These are phyloP conservation scores for Chelonus formosanus DNA, from an alignment of 2,888 invertebrate genomes.

Conservation along the genomic window DNA sequence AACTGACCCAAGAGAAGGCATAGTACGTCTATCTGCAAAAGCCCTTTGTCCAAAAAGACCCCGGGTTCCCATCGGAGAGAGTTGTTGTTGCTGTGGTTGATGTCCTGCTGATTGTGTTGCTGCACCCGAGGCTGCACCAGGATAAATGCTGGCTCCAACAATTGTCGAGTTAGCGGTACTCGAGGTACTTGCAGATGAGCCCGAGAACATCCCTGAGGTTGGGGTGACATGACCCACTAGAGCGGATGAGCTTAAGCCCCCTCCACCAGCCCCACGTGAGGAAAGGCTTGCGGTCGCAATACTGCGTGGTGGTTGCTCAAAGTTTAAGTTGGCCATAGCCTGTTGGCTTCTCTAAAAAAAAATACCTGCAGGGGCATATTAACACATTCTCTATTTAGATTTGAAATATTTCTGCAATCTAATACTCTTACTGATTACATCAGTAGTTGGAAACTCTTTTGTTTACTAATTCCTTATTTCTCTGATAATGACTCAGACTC, in stretches of 20 bases:
- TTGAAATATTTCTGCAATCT: not conserved
- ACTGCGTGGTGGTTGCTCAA: slow-evolving; percentile 88
- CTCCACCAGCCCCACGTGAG: slow-evolving; percentile 73
- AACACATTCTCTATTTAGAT: slow-evolving; percentile 35
- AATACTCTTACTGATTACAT: too few relatives aligned
- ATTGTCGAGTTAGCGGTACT: slow-evolving; percentile 60
- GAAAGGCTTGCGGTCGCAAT: slow-evolving; percentile 81
- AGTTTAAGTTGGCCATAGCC: slow-evolving; percentile 95
- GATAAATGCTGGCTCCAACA: slow-evolving; percentile 62
- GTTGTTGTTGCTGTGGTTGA: slow-evolving; percentile 67
- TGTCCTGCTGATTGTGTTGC: slow-evolving; percentile 61
- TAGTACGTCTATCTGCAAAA: slow-evolving; percentile 79
- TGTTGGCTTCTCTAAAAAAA: slow-evolving; percentile 60
- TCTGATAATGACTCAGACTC: too few relatives aligned
- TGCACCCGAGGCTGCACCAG: slow-evolving; percentile 55
- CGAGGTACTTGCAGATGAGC: slow-evolving; percentile 61
- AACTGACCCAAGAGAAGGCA: slow-evolving; percentile 70
- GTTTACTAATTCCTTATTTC: too few relatives aligned
- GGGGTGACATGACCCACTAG: slow-evolving; percentile 82
- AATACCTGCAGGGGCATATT: slow-evolving; percentile 50
- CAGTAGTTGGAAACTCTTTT: too few relatives aligned
- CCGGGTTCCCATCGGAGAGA: slow-evolving; percentile 71
- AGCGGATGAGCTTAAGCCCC: slow-evolving; percentile 69
- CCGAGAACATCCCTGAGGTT: slow-evolving; percentile 73
- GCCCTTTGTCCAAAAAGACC: slow-evolving; percentile 82